A percentile compares a stretch with the other conserved stretches of the same genome.
Evolutionary conservation across 2,888 invertebrate species (phyloP).

Genomic region (Heliconius aoede): DNA sequence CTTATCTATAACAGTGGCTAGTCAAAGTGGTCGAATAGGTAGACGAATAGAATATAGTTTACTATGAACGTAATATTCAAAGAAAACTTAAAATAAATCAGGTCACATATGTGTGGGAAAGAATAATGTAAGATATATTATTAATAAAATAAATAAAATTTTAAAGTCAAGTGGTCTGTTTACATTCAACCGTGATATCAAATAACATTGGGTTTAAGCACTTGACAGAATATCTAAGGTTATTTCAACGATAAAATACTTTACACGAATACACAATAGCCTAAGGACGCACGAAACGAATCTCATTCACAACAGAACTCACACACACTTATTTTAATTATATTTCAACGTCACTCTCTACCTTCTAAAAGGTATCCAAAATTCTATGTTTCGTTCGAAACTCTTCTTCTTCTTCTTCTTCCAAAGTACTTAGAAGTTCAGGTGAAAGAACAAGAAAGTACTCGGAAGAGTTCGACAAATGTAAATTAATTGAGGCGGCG

Average conservation of each 20-base stretch:
- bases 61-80: slow-evolving; percentile 48
- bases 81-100: slow-evolving; percentile 81
- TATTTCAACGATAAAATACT: slow-evolving; percentile 12
- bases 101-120: slow-evolving; percentile 80
- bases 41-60: slow-evolving; percentile 57
- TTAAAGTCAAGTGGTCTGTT: slow-evolving; percentile 35
- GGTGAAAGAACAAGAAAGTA: slow-evolving; percentile 55
- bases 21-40: slow-evolving; percentile 7
- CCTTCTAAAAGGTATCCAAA: slow-evolving; percentile 63
- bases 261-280: slow-evolving; percentile 44
- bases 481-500: slow-evolving; percentile 38
- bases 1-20: slow-evolving; percentile 50
- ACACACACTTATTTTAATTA: slow-evolving; percentile 49
- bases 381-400: slow-evolving; percentile 56
- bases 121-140: slow-evolving; percentile 53
- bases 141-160: slow-evolving; percentile 51
- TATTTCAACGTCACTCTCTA: slow-evolving; percentile 52
- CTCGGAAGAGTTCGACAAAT: slow-evolving; percentile 49
- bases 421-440: slow-evolving; percentile 52
- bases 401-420: too few relatives aligned
- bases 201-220: neutral
- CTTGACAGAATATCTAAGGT: slow-evolving; percentile 18
- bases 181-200: slow-evolving; percentile 13
- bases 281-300: slow-evolving; percentile 47
- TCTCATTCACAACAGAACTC: slow-evolving; percentile 37